A percentile compares a stretch with the other conserved stretches of the same genome.
These are phyloP conservation scores for Ophiodon elongatus DNA, from an alignment of 2,113 vertebrate genomes.

Conservation along the genomic window DNA sequence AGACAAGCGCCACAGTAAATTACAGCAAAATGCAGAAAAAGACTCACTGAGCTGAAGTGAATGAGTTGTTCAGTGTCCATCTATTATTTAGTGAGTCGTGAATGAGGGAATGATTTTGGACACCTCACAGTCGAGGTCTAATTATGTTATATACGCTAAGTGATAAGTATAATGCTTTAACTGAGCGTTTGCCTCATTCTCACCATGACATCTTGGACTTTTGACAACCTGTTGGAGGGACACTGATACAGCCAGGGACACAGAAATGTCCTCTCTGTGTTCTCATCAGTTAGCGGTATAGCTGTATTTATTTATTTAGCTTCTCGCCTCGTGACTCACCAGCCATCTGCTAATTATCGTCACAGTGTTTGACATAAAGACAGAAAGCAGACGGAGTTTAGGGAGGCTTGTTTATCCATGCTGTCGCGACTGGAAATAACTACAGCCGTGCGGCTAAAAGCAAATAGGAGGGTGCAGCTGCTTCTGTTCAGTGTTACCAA, in stretches of 20 bases:
- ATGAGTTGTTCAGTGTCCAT: not conserved
- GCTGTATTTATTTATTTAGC: conserved; percentile 31
- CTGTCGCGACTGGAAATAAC: conserved; percentile 58
- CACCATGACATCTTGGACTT: not conserved
- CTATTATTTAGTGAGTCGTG: not conserved
- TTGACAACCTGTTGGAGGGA: not conserved
- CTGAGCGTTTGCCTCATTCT: not conserved
- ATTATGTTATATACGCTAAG: not conserved
- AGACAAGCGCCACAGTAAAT: not conserved
- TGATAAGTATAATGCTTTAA: not conserved
- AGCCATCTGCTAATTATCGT: conserved; percentile 74
- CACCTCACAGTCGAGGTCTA: not conserved
- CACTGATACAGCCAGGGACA: conserved; percentile 10
- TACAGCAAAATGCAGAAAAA: not conserved
- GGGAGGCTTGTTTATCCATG: conserved; percentile 67
- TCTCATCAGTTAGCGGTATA: conserved; percentile 3
- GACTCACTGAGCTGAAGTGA: not conserved
- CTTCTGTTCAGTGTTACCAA: conserved; percentile 18
- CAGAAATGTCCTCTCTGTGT: not conserved
- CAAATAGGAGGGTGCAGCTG: conserved; percentile 44
- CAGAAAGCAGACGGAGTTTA: conserved; percentile 67
- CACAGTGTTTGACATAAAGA: conserved; percentile 61
- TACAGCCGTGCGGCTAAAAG: conserved; percentile 46
- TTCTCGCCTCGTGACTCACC: conserved; percentile 47
- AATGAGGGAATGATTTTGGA: not conserved